Base-by-base conservation (phyloP, 30 jellyfish, hydroid and myxozoan species). In the Rhopilema esculentum region DNA sequence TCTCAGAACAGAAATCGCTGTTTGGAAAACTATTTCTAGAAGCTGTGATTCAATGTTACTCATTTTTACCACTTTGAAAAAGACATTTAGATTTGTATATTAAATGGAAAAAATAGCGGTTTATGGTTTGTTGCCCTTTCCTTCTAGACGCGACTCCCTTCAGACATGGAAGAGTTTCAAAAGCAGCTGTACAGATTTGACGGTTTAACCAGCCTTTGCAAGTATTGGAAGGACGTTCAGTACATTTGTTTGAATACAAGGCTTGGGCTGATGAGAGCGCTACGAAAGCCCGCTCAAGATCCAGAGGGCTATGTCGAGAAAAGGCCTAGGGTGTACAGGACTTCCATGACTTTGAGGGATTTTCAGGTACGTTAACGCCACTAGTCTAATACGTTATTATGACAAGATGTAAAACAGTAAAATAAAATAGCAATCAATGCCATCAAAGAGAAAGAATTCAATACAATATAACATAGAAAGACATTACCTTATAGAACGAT, bases 191-290 rank as follows among this genome's bases (percentile, higher is more conserved):
- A 80, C 90, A 70, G 67, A 27, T 94, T 94, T 69, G 86, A 76
- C 24, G 40, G 79, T 63, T 63, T 94, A 22, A 91, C 68, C 16
- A 94, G 86, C 84, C 75, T 94, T 7, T 62, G 48, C 33, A 89
- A 80, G 85, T 94, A 89, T 70, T 94, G 99, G 99, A 52, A 75
- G 6, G 97, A 90, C 48, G 62, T 94, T 29, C 96, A 89, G 67
- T 89, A 79, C 75, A 73, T 94, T 26, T 84, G 99, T 81, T 48
- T 89, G 92, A 84, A 86, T 62, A 94, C 99, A 48, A 95, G 95
- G 25, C 82, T 94, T 21, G 93, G 93, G 21, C 78, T 72, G 52
- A 68, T 71, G 18, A 64, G 79, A 19, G 79, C 85, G 26, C 40
- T 69, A 27, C 53, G 78, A 27, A 23, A 15, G 0, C 1, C 25